A percentile compares a stretch with the other conserved stretches of the same genome.
Evolutionary conservation across 2,797 vertebrate species (phyloP).

Genomic region (Muscicapa striata): DNA sequence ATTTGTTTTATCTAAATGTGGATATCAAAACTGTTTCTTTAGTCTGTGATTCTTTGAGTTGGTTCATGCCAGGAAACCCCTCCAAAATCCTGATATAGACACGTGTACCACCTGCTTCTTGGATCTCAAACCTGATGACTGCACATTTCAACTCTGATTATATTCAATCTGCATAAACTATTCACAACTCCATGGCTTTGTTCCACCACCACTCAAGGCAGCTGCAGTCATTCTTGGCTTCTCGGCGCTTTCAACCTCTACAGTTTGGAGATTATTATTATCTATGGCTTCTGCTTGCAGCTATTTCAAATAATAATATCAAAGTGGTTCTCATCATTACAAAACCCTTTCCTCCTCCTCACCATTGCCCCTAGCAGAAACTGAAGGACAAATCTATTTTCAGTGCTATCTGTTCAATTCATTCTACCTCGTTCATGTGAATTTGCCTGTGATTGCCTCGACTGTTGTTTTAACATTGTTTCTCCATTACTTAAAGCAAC

Average conservation of each 20-base stretch:
- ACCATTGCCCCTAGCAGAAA: not conserved
- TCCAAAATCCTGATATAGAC: conserved; percentile 44
- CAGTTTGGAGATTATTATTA: conserved; percentile 44
- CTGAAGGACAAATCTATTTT: conserved; percentile 36
- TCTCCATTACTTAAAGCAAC: not conserved
- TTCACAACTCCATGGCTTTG: conserved; percentile 28
- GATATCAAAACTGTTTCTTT: conserved; percentile 5
- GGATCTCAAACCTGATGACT: conserved; percentile 41
- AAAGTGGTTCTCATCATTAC: conserved; percentile 19
- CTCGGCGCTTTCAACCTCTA: conserved; percentile 34
- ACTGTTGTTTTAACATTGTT: not conserved
- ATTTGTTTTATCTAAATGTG: not conserved
- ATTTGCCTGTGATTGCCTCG: not conserved
- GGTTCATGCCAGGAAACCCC: conserved; percentile 24
- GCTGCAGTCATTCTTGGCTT: conserved; percentile 47
- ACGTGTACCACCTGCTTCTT: conserved; percentile 57
- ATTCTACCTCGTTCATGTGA: not conserved
- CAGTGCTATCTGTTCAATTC: not conserved
- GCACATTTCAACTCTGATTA: conserved; percentile 49
- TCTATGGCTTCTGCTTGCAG: conserved; percentile 34
- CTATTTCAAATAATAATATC: conserved; percentile 34
- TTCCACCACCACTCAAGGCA: conserved; percentile 50
- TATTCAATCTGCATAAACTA: conserved; percentile 38
- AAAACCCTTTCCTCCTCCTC: not conserved
- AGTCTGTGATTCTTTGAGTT: conserved; percentile 15